Percentiles rank a stretch among this genome's conserved stretches.
Evolutionary conservation across 2,797 vertebrate species (phyloP).

Genomic region (Lepilemur ruficaudatus): DNA sequence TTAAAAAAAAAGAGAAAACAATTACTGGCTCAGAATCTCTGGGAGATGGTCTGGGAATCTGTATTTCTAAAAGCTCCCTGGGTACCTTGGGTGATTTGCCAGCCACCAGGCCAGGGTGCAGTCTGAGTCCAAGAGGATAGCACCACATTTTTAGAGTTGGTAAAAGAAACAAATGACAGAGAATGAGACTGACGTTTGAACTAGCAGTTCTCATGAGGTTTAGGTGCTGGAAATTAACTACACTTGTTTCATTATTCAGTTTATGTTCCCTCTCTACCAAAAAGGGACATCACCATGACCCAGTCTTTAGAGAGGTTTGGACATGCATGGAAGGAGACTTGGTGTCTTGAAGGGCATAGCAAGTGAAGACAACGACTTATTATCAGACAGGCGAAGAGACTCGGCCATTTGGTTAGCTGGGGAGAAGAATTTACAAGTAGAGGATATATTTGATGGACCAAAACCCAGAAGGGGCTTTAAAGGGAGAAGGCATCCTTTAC

Average conservation of each 20-base stretch:
- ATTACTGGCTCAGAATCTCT: background rate
- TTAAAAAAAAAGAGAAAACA: background rate
- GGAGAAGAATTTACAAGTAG: background rate
- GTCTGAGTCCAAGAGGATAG: background rate
- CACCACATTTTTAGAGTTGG: background rate
- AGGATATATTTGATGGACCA: background rate
- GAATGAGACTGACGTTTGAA: background rate
- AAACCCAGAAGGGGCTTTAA: background rate
- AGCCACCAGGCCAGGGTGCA: background rate
- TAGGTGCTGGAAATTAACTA: background rate
- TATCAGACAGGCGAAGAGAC: background rate
- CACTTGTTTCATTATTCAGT: background rate
- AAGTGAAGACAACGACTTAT: background rate
- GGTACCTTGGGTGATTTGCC: background rate
- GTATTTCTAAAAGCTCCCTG: background rate
- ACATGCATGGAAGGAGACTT: background rate
- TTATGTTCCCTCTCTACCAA: background rate
- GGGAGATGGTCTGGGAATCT: background rate
- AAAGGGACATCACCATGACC: background rate
- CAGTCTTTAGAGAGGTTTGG: background rate
- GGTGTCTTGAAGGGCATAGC: background rate
- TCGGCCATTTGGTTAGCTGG: background rate
- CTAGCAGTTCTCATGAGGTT: background rate
- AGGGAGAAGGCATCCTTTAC: background rate
- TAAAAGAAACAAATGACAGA: background rate